Percentiles rank a stretch among this genome's conserved stretches.
phyloP scores from a whole-genome alignment of 2,888 invertebrate genomes.

The Macrosiphum euphorbiae region DNA sequence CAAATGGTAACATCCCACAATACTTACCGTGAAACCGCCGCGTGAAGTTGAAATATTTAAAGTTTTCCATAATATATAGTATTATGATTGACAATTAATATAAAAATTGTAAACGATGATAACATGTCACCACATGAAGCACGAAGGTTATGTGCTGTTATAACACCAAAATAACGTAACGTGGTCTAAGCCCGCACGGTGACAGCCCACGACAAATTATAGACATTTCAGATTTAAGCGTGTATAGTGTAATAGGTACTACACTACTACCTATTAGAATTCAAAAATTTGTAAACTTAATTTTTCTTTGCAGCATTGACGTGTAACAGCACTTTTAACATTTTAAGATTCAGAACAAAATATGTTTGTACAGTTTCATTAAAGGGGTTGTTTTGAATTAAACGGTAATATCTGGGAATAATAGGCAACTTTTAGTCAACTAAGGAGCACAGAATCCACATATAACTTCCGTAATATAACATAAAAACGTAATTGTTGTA shows the following conservation, averaged over 20 bases:
- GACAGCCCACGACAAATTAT: neutral
- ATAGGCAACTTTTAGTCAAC: neutral
- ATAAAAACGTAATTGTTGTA: neutral
- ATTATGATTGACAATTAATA: neutral
- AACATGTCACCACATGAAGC: neutral
- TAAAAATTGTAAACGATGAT: neutral
- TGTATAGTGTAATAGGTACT: neutral
- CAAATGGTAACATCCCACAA: neutral
- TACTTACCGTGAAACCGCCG: neutral
- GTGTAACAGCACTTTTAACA: neutral
- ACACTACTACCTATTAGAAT: neutral
- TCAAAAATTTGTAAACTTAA: too few species aligned
- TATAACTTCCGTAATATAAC: neutral
- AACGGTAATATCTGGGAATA: neutral
- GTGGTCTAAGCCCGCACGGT: neutral
- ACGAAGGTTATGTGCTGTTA: neutral
- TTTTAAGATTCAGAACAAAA: neutral
- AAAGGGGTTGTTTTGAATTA: neutral
- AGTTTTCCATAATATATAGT: neutral
- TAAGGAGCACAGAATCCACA: neutral
- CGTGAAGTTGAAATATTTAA: neutral
- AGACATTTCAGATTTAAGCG: neutral
- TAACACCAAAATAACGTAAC: neutral
- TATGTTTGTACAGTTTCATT: neutral
- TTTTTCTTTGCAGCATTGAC: neutral